These are phyloP conservation scores for Ranitomeya variabilis DNA, from an alignment of 2,113 vertebrate genomes.

Conservation along the genomic window DNA sequence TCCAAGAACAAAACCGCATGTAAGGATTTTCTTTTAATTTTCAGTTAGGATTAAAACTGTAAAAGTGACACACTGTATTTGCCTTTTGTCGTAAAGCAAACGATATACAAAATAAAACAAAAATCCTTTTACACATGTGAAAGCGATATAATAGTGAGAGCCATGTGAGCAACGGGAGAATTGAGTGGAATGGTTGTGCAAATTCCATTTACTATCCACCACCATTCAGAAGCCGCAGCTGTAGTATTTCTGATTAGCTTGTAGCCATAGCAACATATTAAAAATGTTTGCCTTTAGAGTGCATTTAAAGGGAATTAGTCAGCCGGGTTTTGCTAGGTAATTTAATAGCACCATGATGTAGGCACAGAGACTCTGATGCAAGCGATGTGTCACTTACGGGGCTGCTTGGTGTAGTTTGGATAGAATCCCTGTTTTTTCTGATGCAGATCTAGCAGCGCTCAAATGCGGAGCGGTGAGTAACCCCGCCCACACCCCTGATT, in stretches of 20 bases:
- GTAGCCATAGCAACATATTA: background rate
- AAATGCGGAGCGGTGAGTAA: no score
- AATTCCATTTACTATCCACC: background rate
- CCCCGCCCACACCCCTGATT: no score
- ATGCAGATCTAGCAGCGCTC: no score
- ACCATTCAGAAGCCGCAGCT: background rate
- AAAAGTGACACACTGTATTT: conserved; percentile 1
- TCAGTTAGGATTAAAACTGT: background rate
- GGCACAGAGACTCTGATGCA: no score
- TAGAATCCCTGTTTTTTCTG: no score
- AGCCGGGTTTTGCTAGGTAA: no score
- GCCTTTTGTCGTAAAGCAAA: background rate
- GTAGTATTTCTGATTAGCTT: background rate
- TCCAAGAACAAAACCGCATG: background rate
- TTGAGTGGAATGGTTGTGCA: background rate
- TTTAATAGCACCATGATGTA: no score
- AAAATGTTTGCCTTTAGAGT: background rate
- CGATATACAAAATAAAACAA: background rate
- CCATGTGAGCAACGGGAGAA: background rate
- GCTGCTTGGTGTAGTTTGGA: no score
- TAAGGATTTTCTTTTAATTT: background rate
- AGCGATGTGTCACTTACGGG: no score
- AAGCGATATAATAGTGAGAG: background rate
- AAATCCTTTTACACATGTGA: background rate
- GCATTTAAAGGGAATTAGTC: no score